Base-by-base conservation (phyloP, 2,113 vertebrate species). In the Caranx melampygus region DNA sequence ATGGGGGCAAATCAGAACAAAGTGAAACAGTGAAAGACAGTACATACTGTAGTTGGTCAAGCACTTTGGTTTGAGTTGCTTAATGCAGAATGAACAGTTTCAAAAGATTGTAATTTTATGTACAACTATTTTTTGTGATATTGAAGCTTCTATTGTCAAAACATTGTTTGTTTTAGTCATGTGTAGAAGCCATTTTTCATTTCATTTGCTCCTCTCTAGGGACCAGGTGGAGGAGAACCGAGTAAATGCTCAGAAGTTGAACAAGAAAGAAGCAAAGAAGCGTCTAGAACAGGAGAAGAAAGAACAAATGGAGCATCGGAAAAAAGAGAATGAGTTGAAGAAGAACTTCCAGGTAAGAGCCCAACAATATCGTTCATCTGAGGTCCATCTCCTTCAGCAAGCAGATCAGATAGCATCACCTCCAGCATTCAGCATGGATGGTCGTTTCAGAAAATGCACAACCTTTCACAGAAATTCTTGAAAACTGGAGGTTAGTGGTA, bases 301-400 rank as follows among this genome's bases (percentile, higher is more conserved):
- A 78, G 90, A 92, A 0, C 76, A 78, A 55, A 86, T 81, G 72
- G 91, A 90, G 58, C 88, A 20, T 51, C 85, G 82, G 81, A 95
- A 92, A 81, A 90, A 35, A 81, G 91, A 91, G 82, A 90, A 87
- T 3, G 89, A 92, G 59, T 58, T 92, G 40, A 86, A 51, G 54
- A 95, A 92, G 71, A 95, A 87, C 67, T 96, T 96, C 76, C 92
- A 95, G 92, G 95, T 95, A 67, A 57, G 26, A 6, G n/a, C 63
- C 1, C 3, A 2, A 4, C 57, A 14, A 60, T 6, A 68, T n/a
- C 47, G n/a, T 57, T 4, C 18, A 13, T 9, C 12, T 31, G 0
- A 68, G 7, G 2, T 55, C 18, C 31, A 47, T 3, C 4, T 76
- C 18, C 31, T 33, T 33, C 15, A 0, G 14, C 21, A 21, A 21